These are phyloP conservation scores for Miopithecus talapoin DNA, from an alignment of 2,797 vertebrate species.

Conservation along the genomic window DNA sequence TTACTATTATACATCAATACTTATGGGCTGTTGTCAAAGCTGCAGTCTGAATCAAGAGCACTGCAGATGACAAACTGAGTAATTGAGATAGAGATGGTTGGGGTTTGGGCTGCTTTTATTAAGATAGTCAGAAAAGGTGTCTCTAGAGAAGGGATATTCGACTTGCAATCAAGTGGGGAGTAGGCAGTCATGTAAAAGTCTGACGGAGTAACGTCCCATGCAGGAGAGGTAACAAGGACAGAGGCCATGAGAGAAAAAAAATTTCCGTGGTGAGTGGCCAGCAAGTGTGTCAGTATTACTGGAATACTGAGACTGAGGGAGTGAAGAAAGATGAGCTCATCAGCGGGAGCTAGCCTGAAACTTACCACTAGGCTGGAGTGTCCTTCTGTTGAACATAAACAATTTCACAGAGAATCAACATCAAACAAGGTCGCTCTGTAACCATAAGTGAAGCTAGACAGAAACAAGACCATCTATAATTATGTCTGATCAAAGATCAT, in stretches of 20 bases:
- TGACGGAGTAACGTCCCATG: neutral
- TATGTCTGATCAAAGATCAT: neutral
- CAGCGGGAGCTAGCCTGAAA: neutral
- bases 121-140: neutral
- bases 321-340: neutral
- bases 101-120: neutral
- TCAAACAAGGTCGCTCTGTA: neutral
- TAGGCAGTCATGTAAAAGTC: neutral
- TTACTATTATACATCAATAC: neutral
- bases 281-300: neutral
- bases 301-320: neutral
- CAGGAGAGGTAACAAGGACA: neutral
- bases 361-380: neutral
- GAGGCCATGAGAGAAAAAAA: neutral
- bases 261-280: neutral
- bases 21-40: neutral
- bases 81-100: neutral
- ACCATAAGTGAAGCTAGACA: neutral
- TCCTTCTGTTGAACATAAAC: neutral
- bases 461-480: neutral
- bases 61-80: neutral
- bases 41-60: neutral
- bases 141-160: neutral
- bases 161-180: neutral
- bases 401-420: neutral